Evolutionary conservation across 2,888 invertebrate species (phyloP).

Genomic region (Flexamia atlantica): DNA sequence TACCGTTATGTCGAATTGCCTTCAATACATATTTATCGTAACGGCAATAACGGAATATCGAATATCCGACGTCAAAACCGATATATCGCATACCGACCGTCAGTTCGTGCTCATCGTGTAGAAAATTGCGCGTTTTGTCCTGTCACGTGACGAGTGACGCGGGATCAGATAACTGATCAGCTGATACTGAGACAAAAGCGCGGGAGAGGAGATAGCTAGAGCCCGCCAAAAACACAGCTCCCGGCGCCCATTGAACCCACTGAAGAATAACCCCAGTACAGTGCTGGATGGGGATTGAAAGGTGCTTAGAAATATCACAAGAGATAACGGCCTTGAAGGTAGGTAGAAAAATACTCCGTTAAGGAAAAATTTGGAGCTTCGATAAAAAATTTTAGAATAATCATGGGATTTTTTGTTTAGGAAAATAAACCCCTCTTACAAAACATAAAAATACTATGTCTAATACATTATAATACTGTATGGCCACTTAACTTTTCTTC

Average conservation of each 20-base stretch:
- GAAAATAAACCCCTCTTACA: no score
- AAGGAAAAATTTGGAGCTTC: no score
- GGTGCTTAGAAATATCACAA: not conserved
- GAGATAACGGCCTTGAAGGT: no score
- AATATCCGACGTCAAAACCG: not conserved
- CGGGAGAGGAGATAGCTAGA: constrained; percentile 41
- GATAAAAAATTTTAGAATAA: no score
- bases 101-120: constrained; percentile 34
- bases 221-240: constrained; percentile 38
- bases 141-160: constrained; percentile 43
- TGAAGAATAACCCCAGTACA: not conserved
- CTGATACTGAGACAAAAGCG: constrained; percentile 45
- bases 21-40: no score
- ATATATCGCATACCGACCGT: constrained; percentile 11
- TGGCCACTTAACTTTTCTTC: no score
- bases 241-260: constrained; percentile 7
- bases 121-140: constrained; percentile 62
- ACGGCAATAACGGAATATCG: no score
- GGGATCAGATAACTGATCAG: constrained; percentile 37
- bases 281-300: not conserved
- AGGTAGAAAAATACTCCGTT: no score
- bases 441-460: no score
- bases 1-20: no score
- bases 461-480: no score
- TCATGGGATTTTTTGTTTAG: no score